Conservation (phyloP, 2,797 vertebrate genomes). For the Enteromius radiatus region DNA sequence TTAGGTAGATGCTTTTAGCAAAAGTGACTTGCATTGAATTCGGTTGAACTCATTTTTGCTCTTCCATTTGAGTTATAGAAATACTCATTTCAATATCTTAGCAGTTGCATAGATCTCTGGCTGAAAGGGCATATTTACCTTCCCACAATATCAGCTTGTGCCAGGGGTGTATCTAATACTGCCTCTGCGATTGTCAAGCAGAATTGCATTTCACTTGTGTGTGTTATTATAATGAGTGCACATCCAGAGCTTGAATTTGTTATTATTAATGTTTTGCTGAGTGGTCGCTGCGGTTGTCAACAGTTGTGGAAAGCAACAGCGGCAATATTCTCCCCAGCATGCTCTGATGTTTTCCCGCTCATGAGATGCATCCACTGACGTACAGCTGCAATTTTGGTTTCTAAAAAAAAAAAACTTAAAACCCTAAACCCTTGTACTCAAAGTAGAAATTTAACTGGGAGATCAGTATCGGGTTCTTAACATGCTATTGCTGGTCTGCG, state of each 20-base stretch:
- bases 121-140: background rate
- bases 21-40: no score
- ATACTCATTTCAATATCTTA: background rate
- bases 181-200: background rate
- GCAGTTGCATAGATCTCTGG: background rate
- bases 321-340: slow-evolving; percentile 26
- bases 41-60: background rate
- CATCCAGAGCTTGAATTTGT: slow-evolving; percentile 9
- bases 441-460: background rate
- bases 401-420: slow-evolving; percentile 3
- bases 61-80: background rate
- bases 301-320: slow-evolving; percentile 22
- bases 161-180: background rate
- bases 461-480: background rate
- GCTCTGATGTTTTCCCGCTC: slow-evolving; percentile 18
- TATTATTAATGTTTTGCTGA: slow-evolving; percentile 31
- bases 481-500: background rate
- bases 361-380: slow-evolving; percentile 17
- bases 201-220: background rate
- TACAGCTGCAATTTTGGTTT: slow-evolving; percentile 24
- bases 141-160: background rate
- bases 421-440: background rate
- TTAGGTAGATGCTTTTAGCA: background rate
- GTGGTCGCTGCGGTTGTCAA: slow-evolving; percentile 12
- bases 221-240: slow-evolving; percentile 16